Evolutionary conservation across 1,140 invertebrate genomes (phyloP), one percentile per base, ranked within the genome.

Genomic region (Drosophila navojoa): DNA sequence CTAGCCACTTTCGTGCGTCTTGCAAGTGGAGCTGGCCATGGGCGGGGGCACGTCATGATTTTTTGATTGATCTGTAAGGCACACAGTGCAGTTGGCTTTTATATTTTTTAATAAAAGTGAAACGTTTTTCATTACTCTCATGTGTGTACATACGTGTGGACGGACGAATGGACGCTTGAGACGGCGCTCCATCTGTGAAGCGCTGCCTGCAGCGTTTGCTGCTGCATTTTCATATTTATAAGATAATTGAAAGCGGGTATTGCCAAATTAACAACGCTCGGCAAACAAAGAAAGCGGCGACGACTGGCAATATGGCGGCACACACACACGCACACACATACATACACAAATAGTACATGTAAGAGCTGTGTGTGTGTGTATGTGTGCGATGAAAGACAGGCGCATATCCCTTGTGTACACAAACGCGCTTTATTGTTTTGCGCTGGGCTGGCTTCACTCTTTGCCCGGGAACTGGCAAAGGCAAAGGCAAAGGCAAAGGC

Each of bases 201-300:
- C 58, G 53, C 50, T 47, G 71, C 82, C 82, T 69, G 74, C 50
- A 84, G 84, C 76, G 80, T 71, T 89, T 89, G 77, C 84, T 84
- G 82, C 86, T 89, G 82, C 90, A 91, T 91, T 91, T 91, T 91
- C 90, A 91, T 91, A 91, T 91, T 91, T 91, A 91, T 91, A 91
- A 91, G 90, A 91, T 91, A 91, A 91, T 91, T 91, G 90, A 91
- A 91, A 91, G 90, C 86, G 90, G 90, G 90, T 91, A 90, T 91
- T 91, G 86, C 90, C 90, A 91, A 91, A 91, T 91, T 91, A 91
- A 91, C 80, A 85, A 79, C 87, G 80, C 87, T 91, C 72, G 76
- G 82, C 77, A 91, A 91, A 91, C 90, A 91, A 82, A 71, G 47
- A 60, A 72, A 69, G 64, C 71, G 44, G 57, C 74, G 52, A 67